These are phyloP conservation scores for Heliconius erato DNA, from an alignment of 2,888 invertebrate genomes.

Conservation along the genomic window DNA sequence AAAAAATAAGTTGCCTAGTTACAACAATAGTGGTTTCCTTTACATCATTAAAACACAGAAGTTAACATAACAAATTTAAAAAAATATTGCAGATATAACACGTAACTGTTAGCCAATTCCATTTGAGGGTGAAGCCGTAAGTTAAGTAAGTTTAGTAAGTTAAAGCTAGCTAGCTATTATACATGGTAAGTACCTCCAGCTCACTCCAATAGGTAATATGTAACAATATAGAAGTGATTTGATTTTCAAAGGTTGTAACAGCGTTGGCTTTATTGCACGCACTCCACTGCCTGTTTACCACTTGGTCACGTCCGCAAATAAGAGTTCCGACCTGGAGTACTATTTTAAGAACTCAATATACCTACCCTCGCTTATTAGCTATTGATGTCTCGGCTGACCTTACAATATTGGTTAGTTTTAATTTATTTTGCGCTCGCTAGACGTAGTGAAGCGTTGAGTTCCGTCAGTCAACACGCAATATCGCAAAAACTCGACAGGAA, in stretches of 20 bases:
- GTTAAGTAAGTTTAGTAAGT: no score
- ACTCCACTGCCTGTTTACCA: conserved; percentile 51
- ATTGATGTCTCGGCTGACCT: background rate
- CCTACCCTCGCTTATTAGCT: conserved; percentile 14
- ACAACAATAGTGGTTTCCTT: no score
- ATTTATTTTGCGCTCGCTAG: background rate
- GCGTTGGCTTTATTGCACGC: conserved; percentile 50
- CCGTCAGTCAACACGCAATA: background rate
- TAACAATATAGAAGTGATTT: conserved; percentile 31
- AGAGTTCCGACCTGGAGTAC: conserved; percentile 42
- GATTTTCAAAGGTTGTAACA: conserved; percentile 28
- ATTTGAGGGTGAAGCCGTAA: no score
- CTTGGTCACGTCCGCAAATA: conserved; percentile 56
- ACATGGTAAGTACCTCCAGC: background rate
- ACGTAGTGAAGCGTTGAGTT: background rate
- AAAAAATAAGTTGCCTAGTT: no score
- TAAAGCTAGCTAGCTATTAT: background rate
- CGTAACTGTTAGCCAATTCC: no score
- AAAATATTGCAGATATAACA: no score
- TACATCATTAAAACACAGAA: no score
- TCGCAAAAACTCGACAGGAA: background rate
- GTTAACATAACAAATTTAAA: no score
- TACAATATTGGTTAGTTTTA: background rate
- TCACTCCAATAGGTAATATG: background rate
- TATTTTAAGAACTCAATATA: conserved; percentile 49